phyloP scores from a whole-genome alignment of 2,797 vertebrate genomes.

The Limnodromus scolopaceus region DNA sequence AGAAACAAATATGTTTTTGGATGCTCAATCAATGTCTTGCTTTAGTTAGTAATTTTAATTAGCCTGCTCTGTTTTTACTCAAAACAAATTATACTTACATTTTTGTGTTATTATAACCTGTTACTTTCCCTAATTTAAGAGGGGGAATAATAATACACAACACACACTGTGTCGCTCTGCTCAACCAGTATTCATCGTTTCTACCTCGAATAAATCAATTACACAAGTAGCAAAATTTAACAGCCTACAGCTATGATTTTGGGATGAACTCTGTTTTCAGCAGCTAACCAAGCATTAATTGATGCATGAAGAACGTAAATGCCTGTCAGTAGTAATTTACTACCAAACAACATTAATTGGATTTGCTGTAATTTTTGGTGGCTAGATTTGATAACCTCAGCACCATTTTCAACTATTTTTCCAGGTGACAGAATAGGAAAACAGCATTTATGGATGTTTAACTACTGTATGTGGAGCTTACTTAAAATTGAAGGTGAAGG shows the following conservation, averaged over 20 bases:
- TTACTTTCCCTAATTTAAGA: conserved; percentile 19
- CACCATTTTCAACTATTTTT: conserved; percentile 55
- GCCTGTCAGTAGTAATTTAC: conserved; percentile 62
- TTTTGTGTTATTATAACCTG: conserved; percentile 5
- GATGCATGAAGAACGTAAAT: conserved; percentile 55
- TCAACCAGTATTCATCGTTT: conserved; percentile 24
- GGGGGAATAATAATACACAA: conserved; percentile 8
- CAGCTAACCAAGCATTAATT: conserved; percentile 59
- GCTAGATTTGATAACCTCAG: conserved; percentile 46
- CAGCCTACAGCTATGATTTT: conserved; percentile 51
- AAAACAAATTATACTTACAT: not conserved
- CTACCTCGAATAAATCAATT: conserved; percentile 60
- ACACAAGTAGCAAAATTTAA: conserved; percentile 55
- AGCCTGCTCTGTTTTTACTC: not conserved
- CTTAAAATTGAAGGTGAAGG: not conserved
- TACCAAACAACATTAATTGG: conserved; percentile 60
- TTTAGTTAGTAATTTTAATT: not conserved
- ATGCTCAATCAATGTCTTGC: not conserved
- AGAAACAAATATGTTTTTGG: not conserved
- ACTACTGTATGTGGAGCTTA: not conserved
- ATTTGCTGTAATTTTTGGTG: conserved; percentile 56
- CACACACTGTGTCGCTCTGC: not conserved
- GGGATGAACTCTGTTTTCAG: conserved; percentile 63
- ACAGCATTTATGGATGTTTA: conserved; percentile 6
- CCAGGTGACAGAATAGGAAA: conserved; percentile 29